Evolutionary conservation across 1,140 invertebrate species (phyloP), one percentile per base, ranked within the genome.

Genomic region (Popillia japonica): DNA sequence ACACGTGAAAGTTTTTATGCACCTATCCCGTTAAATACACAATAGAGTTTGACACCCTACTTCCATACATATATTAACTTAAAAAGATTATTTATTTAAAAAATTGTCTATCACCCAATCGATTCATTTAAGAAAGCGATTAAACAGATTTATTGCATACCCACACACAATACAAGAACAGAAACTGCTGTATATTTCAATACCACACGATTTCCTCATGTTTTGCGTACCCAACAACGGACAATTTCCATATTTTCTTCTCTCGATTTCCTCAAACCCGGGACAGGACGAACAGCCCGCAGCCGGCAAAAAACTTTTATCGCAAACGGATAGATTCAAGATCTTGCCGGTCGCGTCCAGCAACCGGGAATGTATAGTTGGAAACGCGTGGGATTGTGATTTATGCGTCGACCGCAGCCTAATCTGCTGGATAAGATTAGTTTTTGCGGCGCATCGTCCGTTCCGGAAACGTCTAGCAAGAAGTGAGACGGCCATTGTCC

Each of bases 391-490:
- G 72, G n/a, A 75, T n/a, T 23, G 22, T 75, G 74, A 75, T 75
- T 75, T 75, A 75, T 75, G 74, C 44, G 72, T 41, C 72, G 72
- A 42, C 40, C 72, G 72, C 72, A 27, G 74, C 74, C 74, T 75
- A 75, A 75, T 75, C 74, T 75, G 40, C 40, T 34, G 74, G 74
- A 75, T 75, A 75, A 75, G 74, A 75, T 75, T 75, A 42, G 74
- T 75, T 75, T 75, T 75, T 75, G 74, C 74, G 74, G 40, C n/a
- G 14, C 74, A 34, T 75, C 74, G n/a, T 17, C 44, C 44, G 74
- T 14, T 40, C 72, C 72, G 40, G 22, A 75, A 73, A 40, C 72
- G 20, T 73, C 72, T 42, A 73, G 40, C 23, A 73, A 73, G 72
- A 73, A 73, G 40, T 20, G 34, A 42, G 74, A 48, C 74, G 74